Base-by-base conservation (phyloP, 2,888 invertebrate genomes). In the Tinea pellionella region DNA sequence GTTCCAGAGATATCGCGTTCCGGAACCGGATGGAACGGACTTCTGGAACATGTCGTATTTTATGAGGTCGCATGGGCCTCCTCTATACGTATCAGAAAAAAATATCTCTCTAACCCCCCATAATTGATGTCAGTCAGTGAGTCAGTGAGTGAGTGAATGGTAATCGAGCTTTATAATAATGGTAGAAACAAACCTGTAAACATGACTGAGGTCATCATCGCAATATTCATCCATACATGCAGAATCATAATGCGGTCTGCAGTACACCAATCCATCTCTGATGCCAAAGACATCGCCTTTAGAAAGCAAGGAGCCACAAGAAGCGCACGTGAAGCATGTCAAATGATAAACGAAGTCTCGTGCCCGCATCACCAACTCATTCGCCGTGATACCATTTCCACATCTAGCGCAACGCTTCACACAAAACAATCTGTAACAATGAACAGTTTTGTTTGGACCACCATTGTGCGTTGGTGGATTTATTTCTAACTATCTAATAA, bases 201-300 rank as follows among this genome's bases (percentile, higher is more conserved):
- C 87, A 59, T 76, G 84, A 53, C 77, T 84, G 63, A 88, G 78
- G 60, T 90, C 91, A 67, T 91, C 89, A 66, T 90, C 47, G 15
- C 47, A 89, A 64, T 91, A 91, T 1, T 90, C 89, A 65, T 90
- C 90, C 66, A 90, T 82, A 67, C 90, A 91, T 62, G 91, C 82
- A 60, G 72, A 80, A 62, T 89, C 88, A 63, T 89, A 89, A 63
- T 89, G 89, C 1, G 88, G 86, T n/a, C 87, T 88, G 85, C 93
- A 93, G 77, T 92, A 93, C 62, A 96, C 91, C 63, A 94, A 89
- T 59, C 93, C 93, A 65, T 94, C 94, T 63, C 94, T 89, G 90
- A 97, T 93, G 30, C 96, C 96, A 77, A 96, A 97, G 68, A 95
- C 94, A 72, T 97, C 97, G 18, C 97, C 97, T 71, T 96, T 94